Evolutionary conservation across 2,888 invertebrate genomes (phyloP).

Genomic region (Ophonus ardosiacus): DNA sequence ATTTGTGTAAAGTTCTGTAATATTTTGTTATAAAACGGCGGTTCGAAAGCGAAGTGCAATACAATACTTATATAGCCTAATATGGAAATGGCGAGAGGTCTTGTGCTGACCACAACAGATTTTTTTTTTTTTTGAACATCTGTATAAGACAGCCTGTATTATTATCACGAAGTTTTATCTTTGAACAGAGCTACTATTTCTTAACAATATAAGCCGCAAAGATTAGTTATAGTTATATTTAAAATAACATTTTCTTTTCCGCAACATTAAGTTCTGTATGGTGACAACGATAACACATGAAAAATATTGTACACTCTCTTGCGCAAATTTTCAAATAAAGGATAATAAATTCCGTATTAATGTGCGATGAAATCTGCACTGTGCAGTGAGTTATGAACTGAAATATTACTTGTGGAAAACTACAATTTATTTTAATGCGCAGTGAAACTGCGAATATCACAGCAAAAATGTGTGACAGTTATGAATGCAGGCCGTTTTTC

Average conservation of each 20-base stretch:
- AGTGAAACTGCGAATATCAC: constrained; percentile 7
- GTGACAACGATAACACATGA: background rate
- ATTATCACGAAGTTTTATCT: background rate
- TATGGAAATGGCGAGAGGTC: too few relatives aligned
- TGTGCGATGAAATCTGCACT: constrained; percentile 9
- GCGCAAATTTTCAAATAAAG: constrained; percentile 31
- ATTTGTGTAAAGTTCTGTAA: too few relatives aligned
- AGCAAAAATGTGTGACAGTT: constrained; percentile 5
- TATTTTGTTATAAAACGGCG: too few relatives aligned
- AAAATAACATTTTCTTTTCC: background rate
- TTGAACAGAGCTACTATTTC: background rate
- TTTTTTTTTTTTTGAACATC: too few relatives aligned
- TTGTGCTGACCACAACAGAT: too few relatives aligned
- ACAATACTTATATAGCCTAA: too few relatives aligned
- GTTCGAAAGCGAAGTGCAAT: too few relatives aligned
- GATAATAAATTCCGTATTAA: constrained; percentile 28
- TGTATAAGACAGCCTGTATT: background rate
- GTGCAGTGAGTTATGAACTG: constrained; percentile 1
- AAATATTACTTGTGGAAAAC: constrained; percentile 19
- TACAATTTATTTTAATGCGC: constrained; percentile 22
- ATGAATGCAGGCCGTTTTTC: background rate
- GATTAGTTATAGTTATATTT: background rate
- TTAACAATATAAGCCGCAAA: background rate
- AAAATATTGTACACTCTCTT: background rate
- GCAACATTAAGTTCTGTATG: background rate